A percentile compares a stretch with the other conserved stretches of the same genome.
These are phyloP conservation scores for Octodonta nipae DNA, from an alignment of 2,888 invertebrate genomes.

Conservation along the genomic window DNA sequence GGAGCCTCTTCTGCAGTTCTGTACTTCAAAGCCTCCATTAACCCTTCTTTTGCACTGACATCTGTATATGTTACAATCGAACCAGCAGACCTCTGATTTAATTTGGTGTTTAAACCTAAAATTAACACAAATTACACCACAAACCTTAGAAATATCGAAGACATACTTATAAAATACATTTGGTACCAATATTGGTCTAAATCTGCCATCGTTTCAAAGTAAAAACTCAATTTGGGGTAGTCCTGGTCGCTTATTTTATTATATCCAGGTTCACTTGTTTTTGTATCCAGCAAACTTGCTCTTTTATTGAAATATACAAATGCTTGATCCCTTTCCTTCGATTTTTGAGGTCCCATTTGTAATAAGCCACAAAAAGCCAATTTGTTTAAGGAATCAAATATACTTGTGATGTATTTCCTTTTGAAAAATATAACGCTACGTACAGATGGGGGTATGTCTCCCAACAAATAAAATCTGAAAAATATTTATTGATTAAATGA, in stretches of 20 bases:
- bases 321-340: conserved; percentile 57
- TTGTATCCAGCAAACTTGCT: conserved; percentile 51
- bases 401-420: conserved; percentile 45
- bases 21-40: conserved; percentile 36
- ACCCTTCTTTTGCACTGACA: conserved; percentile 35
- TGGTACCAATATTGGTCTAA: conserved; percentile 56
- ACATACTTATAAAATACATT: conserved; percentile 47
- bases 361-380: conserved; percentile 54
- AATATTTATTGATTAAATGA: too few species aligned
- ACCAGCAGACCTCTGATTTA: conserved; percentile 37
- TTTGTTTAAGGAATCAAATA: conserved; percentile 43
- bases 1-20: conserved; percentile 36
- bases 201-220: conserved; percentile 40
- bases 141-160: neutral
- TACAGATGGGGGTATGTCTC: conserved; percentile 43
- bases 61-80: conserved; percentile 37
- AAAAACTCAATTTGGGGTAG: conserved; percentile 44
- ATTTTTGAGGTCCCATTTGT: conserved; percentile 50
- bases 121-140: conserved; percentile 2
- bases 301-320: conserved; percentile 54
- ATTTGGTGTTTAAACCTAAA: conserved; percentile 43
- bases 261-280: conserved; percentile 47
- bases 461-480: conserved; percentile 43
- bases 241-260: conserved; percentile 43
- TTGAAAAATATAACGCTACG: conserved; percentile 40